Base-by-base conservation (phyloP, 2,113 vertebrate species). In the Ursus arctos region DNA sequence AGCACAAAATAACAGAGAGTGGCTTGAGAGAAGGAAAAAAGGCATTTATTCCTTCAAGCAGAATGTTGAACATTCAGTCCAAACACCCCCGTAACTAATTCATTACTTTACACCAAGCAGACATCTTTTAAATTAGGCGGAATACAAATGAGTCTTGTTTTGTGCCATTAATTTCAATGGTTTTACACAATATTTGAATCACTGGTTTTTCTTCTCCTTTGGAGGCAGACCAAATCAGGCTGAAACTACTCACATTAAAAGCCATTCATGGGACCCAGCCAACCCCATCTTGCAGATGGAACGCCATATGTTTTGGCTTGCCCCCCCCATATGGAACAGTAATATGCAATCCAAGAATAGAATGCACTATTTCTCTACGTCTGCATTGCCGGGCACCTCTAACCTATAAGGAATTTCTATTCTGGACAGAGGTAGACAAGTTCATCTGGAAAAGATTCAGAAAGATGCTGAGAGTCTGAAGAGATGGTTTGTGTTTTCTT, bases 161-260 rank as follows among this genome's bases (percentile, higher is more conserved):
- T 97, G 98, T 98, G 97, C 98, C 98, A 98, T 98, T 98, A 98
- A 98, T 97, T 99, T 98, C 98, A 98, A 96, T 98, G 98, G 98
- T 95, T 99, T 98, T 98, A 97, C 96, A 98, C 98, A 99, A 98
- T 98, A 98, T 98, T 99, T 98, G 98, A 98, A 97, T 99, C 98
- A 97, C 98, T 98, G 97, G 98, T 98, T 98, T 87, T 96, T 97
- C 77, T 98, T 97, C 98, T 98, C 55, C 96, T 98, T 98, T 99
- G 99, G 99, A 99, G 98, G 95, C 97, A 95, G 97, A 98, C 99
- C 99, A 99, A 99, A 98, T 98, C 97, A 95, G 98, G 97, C 98
- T 98, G 98, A 98, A 98, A 98, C 98, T 98, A 92, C 10, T 88
- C 8, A 15, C 97, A 97, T 98, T 98, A 98, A 95, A 98, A 98